A percentile compares a stretch with the other conserved stretches of the same genome.
Evolutionary conservation across 2,113 vertebrate species (phyloP).

Genomic region (Notothenia rossii): DNA sequence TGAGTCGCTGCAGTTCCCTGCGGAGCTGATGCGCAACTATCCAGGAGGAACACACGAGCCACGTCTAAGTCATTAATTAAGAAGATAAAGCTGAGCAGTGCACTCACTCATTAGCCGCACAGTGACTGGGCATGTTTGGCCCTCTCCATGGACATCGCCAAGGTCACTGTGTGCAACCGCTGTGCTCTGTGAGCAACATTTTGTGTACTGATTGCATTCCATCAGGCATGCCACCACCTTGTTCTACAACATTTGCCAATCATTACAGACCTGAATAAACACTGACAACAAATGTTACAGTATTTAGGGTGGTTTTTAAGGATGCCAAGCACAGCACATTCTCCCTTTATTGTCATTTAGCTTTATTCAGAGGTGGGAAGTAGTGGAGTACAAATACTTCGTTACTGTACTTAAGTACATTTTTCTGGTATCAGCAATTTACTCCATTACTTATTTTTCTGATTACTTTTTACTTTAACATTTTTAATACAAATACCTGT

Average conservation of each 20-base stretch:
- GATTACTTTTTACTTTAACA: too few species aligned
- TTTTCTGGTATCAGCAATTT: too few species aligned
- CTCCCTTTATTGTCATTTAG: conserved; percentile 13
- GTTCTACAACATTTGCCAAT: conserved; percentile 52
- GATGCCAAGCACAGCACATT: conserved; percentile 17
- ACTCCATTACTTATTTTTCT: too few species aligned
- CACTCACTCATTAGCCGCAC: conserved; percentile 48
- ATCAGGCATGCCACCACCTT: conserved; percentile 40
- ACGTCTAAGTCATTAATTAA: conserved; percentile 67
- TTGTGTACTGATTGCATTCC: conserved; percentile 33
- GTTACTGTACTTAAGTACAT: too few species aligned
- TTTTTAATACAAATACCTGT: too few species aligned
- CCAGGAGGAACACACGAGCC: conserved; percentile 19
- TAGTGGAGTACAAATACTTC: too few species aligned
- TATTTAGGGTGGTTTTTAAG: conserved; percentile 18
- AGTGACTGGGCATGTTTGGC: conserved; percentile 50
- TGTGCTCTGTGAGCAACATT: conserved; percentile 17
- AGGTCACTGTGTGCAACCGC: conserved; percentile 48
- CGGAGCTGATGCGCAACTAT: conserved; percentile 10
- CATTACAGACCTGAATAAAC: conserved; percentile 42
- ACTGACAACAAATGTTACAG: conserved; percentile 35
- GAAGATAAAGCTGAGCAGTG: conserved; percentile 55
- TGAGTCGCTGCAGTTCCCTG: neutral
- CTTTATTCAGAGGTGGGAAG: too few species aligned
- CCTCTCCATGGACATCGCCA: conserved; percentile 40